Conservation (phyloP, 2,113 vertebrate species). For the Dryoscopus gambensis region DNA sequence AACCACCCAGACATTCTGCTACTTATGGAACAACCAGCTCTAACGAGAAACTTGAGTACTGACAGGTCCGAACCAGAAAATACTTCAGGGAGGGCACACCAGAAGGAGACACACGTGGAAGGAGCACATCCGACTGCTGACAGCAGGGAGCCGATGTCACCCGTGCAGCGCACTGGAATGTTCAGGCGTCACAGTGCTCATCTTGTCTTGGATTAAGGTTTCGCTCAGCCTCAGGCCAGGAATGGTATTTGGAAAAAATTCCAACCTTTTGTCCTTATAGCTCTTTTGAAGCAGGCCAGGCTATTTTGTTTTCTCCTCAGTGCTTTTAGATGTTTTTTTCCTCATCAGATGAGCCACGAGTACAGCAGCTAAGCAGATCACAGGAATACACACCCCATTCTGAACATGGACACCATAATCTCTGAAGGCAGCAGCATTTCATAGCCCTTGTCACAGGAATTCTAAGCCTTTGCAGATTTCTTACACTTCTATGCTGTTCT, state of each 20-base stretch:
- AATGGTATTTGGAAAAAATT: not conserved
- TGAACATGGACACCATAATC: not conserved
- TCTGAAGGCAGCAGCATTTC: not conserved
- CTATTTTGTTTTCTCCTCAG: not conserved
- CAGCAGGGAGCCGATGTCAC: not conserved
- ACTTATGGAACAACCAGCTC: not conserved
- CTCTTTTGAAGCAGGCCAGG: not conserved
- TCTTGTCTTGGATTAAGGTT: not conserved
- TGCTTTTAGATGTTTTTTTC: not conserved
- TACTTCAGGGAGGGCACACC: not conserved
- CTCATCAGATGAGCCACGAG: not conserved
- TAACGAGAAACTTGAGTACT: not conserved
- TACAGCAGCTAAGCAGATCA: not conserved
- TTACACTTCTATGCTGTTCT: not conserved
- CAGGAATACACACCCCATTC: not conserved
- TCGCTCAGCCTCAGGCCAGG: not conserved
- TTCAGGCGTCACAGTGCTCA: not conserved
- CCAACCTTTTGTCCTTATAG: not conserved
- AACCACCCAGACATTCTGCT: not conserved
- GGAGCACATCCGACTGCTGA: not conserved
- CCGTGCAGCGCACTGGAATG: not conserved
- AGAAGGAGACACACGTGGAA: not conserved
- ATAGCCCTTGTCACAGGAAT: not conserved
- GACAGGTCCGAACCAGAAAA: not conserved
- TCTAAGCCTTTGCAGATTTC: not conserved